Base-by-base conservation (phyloP, 1,140 invertebrate genomes). In the Tetramorium parvispinum region DNA sequence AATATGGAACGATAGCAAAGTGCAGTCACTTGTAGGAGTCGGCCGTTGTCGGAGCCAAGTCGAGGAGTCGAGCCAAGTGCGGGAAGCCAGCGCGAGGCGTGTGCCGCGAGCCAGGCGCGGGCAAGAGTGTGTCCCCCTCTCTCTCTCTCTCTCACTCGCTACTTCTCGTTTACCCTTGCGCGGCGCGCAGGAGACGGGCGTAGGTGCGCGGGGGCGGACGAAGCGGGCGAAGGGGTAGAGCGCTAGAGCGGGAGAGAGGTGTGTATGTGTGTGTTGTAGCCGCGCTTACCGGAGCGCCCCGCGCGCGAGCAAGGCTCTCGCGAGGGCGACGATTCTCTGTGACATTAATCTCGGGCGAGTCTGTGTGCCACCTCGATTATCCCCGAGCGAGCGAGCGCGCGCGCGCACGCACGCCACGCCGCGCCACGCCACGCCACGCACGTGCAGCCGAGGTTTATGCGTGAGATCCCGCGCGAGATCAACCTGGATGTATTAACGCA, bases 401-500 rank as follows among this genome's bases (percentile, higher is more conserved):
- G 77, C 46, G 63, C 85, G 61, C 78, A 63, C 61, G 87, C 85
- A 61, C 32, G 51, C 11, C 49, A 49, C 53, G n/a, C 32, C 32
- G 32, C 32, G 32, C 32, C n/a, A n/a, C 55, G 8, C 10, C 51
- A n/a, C 51, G 32, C 32, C n/a, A 49, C 65, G 40, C 53, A 40
- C 77, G 91, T 89, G 65, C 21, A 21, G 18, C 87, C 91, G 90
- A 91, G 27, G 46, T 78, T 78, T 95, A 94, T 95, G 95, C 95
- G 95, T 95, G 95, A 95, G 94, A 94, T 95, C 92, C 95, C 87
- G 94, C 93, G 46, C 93, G 92, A 53, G 77, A 81, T 81, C 88
- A 95, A 95, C 94, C 94, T 95, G 92, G 95, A 96, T 95, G 95
- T 95, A 93, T 94, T 96, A 93, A 95, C 95, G 88, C 94, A 95